These are phyloP conservation scores for Pemphredon lugubris DNA, from an alignment of 2,888 invertebrate genomes.

Conservation along the genomic window DNA sequence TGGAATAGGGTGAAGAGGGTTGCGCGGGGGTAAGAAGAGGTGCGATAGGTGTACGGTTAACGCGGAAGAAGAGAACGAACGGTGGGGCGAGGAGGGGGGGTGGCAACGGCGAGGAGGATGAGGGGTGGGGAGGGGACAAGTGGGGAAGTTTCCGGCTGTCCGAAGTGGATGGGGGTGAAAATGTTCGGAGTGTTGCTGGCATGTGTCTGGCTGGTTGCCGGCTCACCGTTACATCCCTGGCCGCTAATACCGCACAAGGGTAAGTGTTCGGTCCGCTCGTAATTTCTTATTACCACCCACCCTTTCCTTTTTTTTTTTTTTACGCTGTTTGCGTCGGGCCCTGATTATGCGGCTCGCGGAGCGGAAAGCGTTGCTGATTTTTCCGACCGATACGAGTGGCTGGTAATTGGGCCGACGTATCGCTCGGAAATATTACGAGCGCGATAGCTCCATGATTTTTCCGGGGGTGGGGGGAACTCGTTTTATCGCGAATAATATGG, in stretches of 20 bases:
- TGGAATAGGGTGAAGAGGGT: neutral
- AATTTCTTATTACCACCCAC: conserved; percentile 32
- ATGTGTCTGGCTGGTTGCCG: conserved; percentile 72
- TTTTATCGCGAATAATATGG: too few relatives aligned
- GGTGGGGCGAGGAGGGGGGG: conserved; percentile 1
- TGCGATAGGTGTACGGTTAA: neutral
- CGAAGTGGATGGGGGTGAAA: conserved; percentile 68
- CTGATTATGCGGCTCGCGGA: conserved; percentile 6
- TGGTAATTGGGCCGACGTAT: too few relatives aligned
- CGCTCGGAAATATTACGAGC: too few relatives aligned
- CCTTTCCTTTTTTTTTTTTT: conserved; percentile 27
- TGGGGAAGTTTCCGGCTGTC: conserved; percentile 66
- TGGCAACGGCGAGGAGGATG: too few relatives aligned
- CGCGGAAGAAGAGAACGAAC: conserved; percentile 10
- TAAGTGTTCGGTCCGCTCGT: conserved; percentile 53
- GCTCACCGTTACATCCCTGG: conserved; percentile 69
- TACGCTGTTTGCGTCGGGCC: neutral
- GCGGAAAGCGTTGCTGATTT: neutral
- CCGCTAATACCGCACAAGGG: conserved; percentile 69
- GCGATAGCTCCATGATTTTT: too few relatives aligned
- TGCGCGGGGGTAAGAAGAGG: neutral
- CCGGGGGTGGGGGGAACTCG: too few relatives aligned
- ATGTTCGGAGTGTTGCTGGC: conserved; percentile 70
- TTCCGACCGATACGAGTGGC: too few relatives aligned
- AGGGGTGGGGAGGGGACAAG: conserved; percentile 42